phyloP scores from a whole-genome alignment of 2,888 invertebrate genomes.

The Stegophylla sp. region DNA sequence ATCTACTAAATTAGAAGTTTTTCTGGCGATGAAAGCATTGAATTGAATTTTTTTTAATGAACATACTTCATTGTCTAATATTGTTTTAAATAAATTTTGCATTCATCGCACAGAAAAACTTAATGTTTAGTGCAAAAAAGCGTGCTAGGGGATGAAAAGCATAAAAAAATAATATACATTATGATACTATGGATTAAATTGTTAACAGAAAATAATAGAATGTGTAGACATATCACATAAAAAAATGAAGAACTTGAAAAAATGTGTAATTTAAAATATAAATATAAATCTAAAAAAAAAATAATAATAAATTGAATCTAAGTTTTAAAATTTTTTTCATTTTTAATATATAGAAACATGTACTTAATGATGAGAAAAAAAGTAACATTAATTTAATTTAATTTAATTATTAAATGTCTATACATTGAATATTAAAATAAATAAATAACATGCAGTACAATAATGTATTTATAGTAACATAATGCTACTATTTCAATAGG shows the following conservation, averaged over 20 bases:
- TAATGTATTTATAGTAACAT: too few species aligned
- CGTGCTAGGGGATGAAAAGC: conserved; percentile 34
- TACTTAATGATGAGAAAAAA: not conserved
- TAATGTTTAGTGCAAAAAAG: conserved; percentile 39
- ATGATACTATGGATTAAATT: not conserved
- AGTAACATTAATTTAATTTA: not conserved
- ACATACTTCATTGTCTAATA: not conserved
- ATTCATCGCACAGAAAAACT: conserved; percentile 28
- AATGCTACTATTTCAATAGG: too few species aligned
- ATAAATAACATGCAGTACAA: not conserved
- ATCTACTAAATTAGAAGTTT: conserved; percentile 7
- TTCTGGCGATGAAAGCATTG: conserved; percentile 15
- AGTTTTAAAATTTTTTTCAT: too few species aligned
- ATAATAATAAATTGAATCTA: too few species aligned
- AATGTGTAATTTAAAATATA: not conserved
- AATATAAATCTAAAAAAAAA: not conserved
- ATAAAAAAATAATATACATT: not conserved
- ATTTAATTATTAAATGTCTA: not conserved
- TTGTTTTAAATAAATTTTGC: conserved; percentile 5
- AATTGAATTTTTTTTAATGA: not conserved
- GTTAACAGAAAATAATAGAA: conserved; percentile 1
- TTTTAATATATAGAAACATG: too few species aligned
- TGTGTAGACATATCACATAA: not conserved
- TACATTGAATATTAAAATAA: conserved; percentile 42
- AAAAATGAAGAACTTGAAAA: not conserved